Percentiles rank a stretch among this genome's conserved stretches.
These are phyloP conservation scores for Nomada goodeniana DNA, from an alignment of 2,888 invertebrate genomes.

Conservation along the genomic window DNA sequence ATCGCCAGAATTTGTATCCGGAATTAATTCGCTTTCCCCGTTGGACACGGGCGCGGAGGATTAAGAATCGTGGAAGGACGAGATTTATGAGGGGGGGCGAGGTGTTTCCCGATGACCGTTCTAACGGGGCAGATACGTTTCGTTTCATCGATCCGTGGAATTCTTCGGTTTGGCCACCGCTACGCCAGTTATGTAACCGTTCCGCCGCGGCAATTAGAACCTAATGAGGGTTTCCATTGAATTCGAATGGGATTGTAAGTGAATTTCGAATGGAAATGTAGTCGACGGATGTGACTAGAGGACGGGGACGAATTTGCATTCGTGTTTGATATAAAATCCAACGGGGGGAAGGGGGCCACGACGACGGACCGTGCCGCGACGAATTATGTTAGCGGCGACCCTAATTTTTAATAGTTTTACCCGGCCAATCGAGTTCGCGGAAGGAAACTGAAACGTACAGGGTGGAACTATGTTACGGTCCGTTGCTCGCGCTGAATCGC, in stretches of 20 bases:
- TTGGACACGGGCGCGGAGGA: neutral
- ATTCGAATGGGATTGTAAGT: constrained; percentile 49
- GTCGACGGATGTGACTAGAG: neutral
- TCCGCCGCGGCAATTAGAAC: constrained; percentile 35
- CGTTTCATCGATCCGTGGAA: constrained; percentile 3
- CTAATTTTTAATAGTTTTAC: constrained; percentile 12
- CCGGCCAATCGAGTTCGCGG: neutral
- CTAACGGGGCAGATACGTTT: neutral
- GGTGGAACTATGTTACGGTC: neutral
- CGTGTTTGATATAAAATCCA: constrained; percentile 36
- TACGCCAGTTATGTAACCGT: constrained; percentile 18
- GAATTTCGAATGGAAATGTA: constrained; percentile 53
- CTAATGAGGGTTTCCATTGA: constrained; percentile 45
- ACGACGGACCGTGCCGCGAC: neutral
- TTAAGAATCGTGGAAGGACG: neutral
- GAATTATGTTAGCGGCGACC: neutral
- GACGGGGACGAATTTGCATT: constrained; percentile 16
- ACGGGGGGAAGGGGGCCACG: too few species aligned
- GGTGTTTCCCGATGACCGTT: neutral
- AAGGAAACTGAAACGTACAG: neutral
- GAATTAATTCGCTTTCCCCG: constrained; percentile 2
- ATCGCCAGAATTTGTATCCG: neutral
- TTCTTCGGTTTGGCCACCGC: constrained; percentile 7
- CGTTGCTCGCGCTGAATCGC: neutral
- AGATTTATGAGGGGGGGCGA: neutral